These are phyloP conservation scores for Sebastes taczanowskii DNA, from an alignment of 2,797 vertebrate species.

Conservation along the genomic window DNA sequence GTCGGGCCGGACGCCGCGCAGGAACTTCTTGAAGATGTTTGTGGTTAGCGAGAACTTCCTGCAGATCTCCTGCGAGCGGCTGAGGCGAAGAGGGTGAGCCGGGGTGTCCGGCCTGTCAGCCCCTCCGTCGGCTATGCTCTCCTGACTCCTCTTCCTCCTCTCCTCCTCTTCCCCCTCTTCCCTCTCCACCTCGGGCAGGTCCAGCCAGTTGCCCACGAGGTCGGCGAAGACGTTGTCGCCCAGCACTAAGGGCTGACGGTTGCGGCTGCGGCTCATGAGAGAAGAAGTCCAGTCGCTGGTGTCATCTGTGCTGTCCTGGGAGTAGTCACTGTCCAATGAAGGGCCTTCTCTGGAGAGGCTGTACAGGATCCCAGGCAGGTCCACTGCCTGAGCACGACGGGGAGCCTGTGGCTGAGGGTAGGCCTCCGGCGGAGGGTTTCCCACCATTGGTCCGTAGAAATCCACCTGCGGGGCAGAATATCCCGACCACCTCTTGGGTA, in stretches of 20 bases:
- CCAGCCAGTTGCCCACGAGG: slow-evolving; percentile 97
- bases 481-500: slow-evolving; percentile 76
- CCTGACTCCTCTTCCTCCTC: slow-evolving; percentile 75
- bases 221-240: slow-evolving; percentile 97
- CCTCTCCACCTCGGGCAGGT: slow-evolving; percentile 89
- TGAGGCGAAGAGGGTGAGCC: slow-evolving; percentile 75
- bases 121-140: slow-evolving; percentile 33
- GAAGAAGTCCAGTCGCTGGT: slow-evolving; percentile 94
- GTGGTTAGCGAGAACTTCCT: slow-evolving; percentile 92
- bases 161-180: slow-evolving; percentile 71
- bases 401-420: slow-evolving; percentile 42
- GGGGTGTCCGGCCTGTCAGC: slow-evolving; percentile 77
- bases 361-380: slow-evolving; percentile 79
- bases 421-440: slow-evolving; percentile 65
- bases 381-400: slow-evolving; percentile 47
- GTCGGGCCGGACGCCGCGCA: slow-evolving; percentile 92
- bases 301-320: slow-evolving; percentile 83
- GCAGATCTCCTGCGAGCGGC: slow-evolving; percentile 90
- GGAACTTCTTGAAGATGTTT: slow-evolving; percentile 96
- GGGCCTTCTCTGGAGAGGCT: slow-evolving; percentile 83
- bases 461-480: slow-evolving; percentile 79
- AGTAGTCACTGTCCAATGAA: slow-evolving; percentile 78
- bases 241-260: slow-evolving; percentile 92
- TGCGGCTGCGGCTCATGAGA: slow-evolving; percentile 92
- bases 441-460: slow-evolving; percentile 75